Conservation (phyloP, 2,888 invertebrate genomes). For the Drosophila paracracens region DNA sequence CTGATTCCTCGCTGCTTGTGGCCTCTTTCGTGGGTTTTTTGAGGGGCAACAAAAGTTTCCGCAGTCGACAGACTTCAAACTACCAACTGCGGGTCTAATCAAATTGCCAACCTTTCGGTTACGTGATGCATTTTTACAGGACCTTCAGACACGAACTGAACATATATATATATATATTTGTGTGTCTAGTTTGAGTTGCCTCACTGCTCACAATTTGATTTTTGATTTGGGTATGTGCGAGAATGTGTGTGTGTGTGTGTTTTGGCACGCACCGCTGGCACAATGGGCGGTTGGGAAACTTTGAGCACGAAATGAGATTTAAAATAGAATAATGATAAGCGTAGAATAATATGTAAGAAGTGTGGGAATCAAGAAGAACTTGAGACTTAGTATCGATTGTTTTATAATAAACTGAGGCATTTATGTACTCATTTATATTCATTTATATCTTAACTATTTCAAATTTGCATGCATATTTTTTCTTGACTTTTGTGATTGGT, state of each 20-base stretch:
- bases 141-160: conserved; percentile 22
- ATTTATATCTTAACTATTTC: too few relatives aligned
- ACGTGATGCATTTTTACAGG: conserved; percentile 74
- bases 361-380: background rate
- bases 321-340: background rate
- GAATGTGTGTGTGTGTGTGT: conserved; percentile 28
- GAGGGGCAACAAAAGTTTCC: conserved; percentile 48
- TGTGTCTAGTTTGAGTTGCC: conserved; percentile 48
- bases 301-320: conserved; percentile 26
- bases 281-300: conserved; percentile 43
- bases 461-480: too few relatives aligned
- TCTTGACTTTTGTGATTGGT: too few relatives aligned
- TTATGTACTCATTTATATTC: too few relatives aligned
- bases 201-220: conserved; percentile 73
- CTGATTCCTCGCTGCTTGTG: background rate
- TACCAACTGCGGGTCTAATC: conserved; percentile 63
- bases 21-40: background rate
- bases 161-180: background rate
- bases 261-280: conserved; percentile 40
- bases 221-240: conserved; percentile 60
- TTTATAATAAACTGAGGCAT: background rate
- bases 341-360: background rate
- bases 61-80: conserved; percentile 16
- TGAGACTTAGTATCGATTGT: background rate
- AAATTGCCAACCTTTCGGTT: conserved; percentile 66